Evolutionary conservation across 1,140 invertebrate species (phyloP).

Genomic region (Temnothorax curvispinosus): DNA sequence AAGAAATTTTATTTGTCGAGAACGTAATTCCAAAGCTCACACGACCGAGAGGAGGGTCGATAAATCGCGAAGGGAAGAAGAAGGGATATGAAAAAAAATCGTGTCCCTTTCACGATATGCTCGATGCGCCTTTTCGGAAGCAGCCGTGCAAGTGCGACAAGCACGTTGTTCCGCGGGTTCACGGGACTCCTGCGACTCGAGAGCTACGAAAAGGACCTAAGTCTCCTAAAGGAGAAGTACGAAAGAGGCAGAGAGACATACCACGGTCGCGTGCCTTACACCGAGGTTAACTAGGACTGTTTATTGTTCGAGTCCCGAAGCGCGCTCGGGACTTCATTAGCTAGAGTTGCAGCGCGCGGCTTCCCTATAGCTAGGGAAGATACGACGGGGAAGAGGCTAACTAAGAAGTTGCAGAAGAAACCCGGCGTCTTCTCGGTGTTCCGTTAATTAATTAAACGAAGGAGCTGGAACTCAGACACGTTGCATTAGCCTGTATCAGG

Average conservation of each 20-base stretch:
- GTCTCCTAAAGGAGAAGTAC: neutral
- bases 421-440: conserved; percentile 62
- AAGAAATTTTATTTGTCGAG: neutral
- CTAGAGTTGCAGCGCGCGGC: conserved; percentile 61
- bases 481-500: conserved; percentile 40
- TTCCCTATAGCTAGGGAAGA: neutral
- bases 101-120: conserved; percentile 28
- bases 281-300: conserved; percentile 68
- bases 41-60: neutral
- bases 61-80: conserved; percentile 35
- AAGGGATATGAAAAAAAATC: neutral
- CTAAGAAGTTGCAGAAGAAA: conserved; percentile 66
- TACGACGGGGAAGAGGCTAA: conserved; percentile 28
- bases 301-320: conserved; percentile 71
- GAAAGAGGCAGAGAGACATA: neutral
- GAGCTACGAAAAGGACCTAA: neutral
- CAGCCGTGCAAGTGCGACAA: conserved; percentile 29
- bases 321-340: conserved; percentile 73
- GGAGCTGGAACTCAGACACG: conserved; percentile 25
- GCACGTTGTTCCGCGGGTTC: conserved; percentile 14
- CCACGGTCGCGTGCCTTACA: conserved; percentile 52
- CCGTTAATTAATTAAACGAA: conserved; percentile 78
- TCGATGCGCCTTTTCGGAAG: conserved; percentile 22
- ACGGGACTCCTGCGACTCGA: neutral
- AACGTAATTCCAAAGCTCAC: neutral